phyloP scores from a whole-genome alignment of 2,113 vertebrate genomes.

The Vireo altiloquus region DNA sequence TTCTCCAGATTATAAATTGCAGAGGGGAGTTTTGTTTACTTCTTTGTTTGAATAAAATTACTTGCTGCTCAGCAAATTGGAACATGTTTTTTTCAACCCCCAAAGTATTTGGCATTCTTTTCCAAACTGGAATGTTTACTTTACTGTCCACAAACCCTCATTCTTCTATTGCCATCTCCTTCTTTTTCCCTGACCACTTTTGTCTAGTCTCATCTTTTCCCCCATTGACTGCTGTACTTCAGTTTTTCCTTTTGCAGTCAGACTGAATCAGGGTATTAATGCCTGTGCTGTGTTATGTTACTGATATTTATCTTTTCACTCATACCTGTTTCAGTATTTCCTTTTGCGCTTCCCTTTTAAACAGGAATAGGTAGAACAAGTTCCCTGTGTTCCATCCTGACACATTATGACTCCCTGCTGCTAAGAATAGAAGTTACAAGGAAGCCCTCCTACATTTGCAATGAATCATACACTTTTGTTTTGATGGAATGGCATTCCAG shows the following conservation, averaged over 20 bases:
- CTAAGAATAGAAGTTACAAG: background rate
- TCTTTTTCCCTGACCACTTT: background rate
- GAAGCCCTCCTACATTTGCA: background rate
- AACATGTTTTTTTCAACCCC: background rate
- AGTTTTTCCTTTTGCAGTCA: background rate
- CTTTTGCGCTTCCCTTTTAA: background rate
- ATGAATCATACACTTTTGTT: background rate
- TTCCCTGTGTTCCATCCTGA: background rate
- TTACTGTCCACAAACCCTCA: background rate
- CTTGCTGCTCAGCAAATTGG: background rate
- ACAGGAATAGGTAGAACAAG: background rate
- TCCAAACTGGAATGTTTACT: background rate
- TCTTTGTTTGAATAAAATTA: conserved; percentile 7
- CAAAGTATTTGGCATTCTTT: background rate
- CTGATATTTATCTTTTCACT: background rate
- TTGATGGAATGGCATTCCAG: background rate
- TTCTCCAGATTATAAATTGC: background rate
- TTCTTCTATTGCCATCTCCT: background rate
- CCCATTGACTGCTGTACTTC: background rate
- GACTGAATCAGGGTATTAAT: background rate
- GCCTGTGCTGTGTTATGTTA: background rate
- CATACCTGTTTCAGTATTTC: background rate
- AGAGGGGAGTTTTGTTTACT: background rate
- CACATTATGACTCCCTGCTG: background rate
- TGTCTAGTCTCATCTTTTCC: background rate